phyloP scores from a whole-genome alignment of 2,888 invertebrate species.

The Sipunculus nudus region DNA sequence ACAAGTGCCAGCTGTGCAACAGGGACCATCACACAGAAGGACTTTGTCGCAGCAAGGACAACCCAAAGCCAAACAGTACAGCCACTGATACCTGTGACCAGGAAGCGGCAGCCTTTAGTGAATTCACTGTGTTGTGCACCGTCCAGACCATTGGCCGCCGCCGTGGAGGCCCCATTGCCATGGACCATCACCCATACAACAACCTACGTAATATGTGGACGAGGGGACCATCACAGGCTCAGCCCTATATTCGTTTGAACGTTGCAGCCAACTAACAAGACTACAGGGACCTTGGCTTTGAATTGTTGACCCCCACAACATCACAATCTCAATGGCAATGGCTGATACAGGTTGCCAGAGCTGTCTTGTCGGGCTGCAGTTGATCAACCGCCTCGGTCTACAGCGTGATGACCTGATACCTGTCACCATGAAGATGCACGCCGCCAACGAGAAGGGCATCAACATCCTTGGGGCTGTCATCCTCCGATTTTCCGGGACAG shows the following conservation, averaged over 20 bases:
- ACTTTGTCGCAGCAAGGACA: constrained; percentile 33
- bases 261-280: constrained; percentile 21
- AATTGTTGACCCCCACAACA: background rate
- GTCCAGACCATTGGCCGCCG: background rate
- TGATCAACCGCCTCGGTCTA: constrained; percentile 37
- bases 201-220: constrained; percentile 32
- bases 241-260: constrained; percentile 30
- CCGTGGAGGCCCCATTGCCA: background rate
- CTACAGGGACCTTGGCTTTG: constrained; percentile 33
- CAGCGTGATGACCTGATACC: constrained; percentile 39
- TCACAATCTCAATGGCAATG: background rate
- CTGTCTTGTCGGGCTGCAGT: constrained; percentile 9
- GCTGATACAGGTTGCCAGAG: background rate
- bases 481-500: too few species aligned
- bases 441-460: constrained; percentile 44
- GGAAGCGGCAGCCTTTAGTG: background rate
- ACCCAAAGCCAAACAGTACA: background rate
- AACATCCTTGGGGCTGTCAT: too few species aligned
- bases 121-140: background rate
- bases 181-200: constrained; percentile 43
- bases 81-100: background rate
- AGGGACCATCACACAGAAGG: constrained; percentile 29
- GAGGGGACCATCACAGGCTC: constrained; percentile 27
- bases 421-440: constrained; percentile 46
- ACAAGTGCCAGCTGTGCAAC: constrained; percentile 34